Conservation (phyloP, 2,113 vertebrate species). For the Heloderma charlesbogerti region DNA sequence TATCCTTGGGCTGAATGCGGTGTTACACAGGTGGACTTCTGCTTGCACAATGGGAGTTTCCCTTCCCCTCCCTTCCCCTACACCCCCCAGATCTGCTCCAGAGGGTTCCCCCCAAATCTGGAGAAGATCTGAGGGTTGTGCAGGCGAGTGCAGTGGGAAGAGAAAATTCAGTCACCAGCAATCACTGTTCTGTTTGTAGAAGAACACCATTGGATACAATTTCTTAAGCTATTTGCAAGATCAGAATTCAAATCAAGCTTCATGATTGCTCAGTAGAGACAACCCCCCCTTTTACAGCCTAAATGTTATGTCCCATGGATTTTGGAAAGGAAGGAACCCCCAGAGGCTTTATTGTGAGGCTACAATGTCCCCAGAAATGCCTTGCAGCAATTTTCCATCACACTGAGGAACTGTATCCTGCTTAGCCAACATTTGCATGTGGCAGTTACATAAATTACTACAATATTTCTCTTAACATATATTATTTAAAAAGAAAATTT, state of each 20-base stretch:
- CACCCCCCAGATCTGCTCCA: too few species aligned
- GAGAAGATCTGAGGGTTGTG: too few species aligned
- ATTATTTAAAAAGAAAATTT: background rate
- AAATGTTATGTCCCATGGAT: background rate
- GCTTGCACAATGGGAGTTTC: too few species aligned
- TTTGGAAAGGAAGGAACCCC: background rate
- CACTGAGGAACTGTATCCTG: background rate
- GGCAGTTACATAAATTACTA: background rate
- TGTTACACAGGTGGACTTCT: too few species aligned
- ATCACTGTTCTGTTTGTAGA: too few species aligned
- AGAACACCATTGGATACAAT: too few species aligned
- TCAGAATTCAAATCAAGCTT: background rate
- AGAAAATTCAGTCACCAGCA: too few species aligned
- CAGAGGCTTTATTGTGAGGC: background rate
- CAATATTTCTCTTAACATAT: background rate
- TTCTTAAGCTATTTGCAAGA: background rate
- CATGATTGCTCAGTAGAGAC: background rate
- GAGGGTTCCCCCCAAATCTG: too few species aligned
- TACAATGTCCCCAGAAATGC: background rate
- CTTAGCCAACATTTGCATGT: background rate
- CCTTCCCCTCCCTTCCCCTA: too few species aligned
- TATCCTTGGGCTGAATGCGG: background rate
- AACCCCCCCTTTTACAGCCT: background rate
- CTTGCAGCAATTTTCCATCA: background rate
- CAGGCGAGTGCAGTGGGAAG: too few species aligned